Conservation (phyloP, 2,888 invertebrate species). For the Rhabditophanes sp. region DNA sequence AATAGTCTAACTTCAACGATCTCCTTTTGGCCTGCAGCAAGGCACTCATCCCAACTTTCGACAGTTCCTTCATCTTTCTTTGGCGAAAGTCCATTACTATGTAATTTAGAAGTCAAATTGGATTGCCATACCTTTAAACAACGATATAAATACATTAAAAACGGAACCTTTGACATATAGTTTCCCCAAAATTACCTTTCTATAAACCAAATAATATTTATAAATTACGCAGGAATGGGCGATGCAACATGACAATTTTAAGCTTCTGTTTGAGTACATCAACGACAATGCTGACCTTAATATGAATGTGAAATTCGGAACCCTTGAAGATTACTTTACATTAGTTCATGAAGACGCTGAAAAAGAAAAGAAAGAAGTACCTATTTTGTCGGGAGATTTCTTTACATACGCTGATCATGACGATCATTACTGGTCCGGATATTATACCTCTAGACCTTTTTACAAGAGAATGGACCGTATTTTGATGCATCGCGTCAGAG, state of each 20-base stretch:
- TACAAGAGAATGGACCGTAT: slow-evolving; percentile 79
- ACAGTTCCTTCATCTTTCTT: too few relatives aligned
- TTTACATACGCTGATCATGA: slow-evolving; percentile 86
- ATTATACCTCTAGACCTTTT: slow-evolving; percentile 77
- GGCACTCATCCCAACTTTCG: too few relatives aligned
- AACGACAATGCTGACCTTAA: slow-evolving; percentile 57
- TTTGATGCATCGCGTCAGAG: slow-evolving; percentile 50
- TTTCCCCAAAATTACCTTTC: too few relatives aligned
- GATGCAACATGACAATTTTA: slow-evolving; percentile 72
- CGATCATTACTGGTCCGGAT: slow-evolving; percentile 55
- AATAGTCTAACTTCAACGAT: too few relatives aligned
- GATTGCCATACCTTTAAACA: too few relatives aligned
- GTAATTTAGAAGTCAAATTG: too few relatives aligned
- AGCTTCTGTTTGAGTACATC: slow-evolving; percentile 70
- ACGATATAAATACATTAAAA: too few relatives aligned
- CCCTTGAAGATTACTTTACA: slow-evolving; percentile 72
- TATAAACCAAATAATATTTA: too few relatives aligned
- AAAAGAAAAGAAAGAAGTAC: slow-evolving; percentile 50
- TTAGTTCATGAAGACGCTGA: slow-evolving; percentile 52
- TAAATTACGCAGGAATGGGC: slow-evolving; percentile 91
- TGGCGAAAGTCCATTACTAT: too few relatives aligned
- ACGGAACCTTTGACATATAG: too few relatives aligned
- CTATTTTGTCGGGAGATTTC: slow-evolving; percentile 85
- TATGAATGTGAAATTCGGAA: slow-evolving; percentile 81
- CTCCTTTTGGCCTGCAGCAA: too few relatives aligned